Base-by-base conservation (phyloP, 1,140 invertebrate genomes). In the Andrena cerasifolii region DNA sequence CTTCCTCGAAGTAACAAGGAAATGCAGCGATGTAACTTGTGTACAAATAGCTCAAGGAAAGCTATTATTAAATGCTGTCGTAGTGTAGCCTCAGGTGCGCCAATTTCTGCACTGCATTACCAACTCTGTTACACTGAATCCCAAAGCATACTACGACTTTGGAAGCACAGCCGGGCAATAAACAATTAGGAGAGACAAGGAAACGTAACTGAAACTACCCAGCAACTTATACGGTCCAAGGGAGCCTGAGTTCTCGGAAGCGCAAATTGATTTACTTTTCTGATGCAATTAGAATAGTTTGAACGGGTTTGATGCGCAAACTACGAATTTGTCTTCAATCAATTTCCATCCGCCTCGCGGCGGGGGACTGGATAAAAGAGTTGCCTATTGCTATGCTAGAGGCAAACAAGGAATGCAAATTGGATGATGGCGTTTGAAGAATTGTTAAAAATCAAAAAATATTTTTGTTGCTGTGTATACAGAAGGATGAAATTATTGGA, bases 171-270 rank as follows among this genome's bases (percentile, higher is more conserved):
- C 10, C 49, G 61, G 61, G 61, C 56, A 74, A 74, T 53, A 66
- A 74, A 74, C 72, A 74, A 74, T 74, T 66, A 74, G 24, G 49
- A n/a, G 26, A 66, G 72, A 74, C 61, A 66, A 74, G 61, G 72
- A 66, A 66, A 74, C 21, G 61, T 74, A 74, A 74, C 49, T 66
- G 72, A 74, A 74, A 74, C 72, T 74, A 66, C 36, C 33, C 18
- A 16, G 1, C 33, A 66, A 74, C 49, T 66, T 66, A 45, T 31
- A 65, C 59, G 31, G 49, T 65, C 33, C 49, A 28, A 21, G 49
- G 49, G 36, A 56, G 49, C 24, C 7, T 14, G 56, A 66, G 18
- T 18, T 53, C 72, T 14, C 72, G 7, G 26, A 54, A 66, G 33
- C 24, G 49, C 18, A 24, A 66, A 54, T 66, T 63, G 61, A 74